Evolutionary conservation across 2,888 invertebrate genomes (phyloP).

Genomic region (Gymnocheta viridis): DNA sequence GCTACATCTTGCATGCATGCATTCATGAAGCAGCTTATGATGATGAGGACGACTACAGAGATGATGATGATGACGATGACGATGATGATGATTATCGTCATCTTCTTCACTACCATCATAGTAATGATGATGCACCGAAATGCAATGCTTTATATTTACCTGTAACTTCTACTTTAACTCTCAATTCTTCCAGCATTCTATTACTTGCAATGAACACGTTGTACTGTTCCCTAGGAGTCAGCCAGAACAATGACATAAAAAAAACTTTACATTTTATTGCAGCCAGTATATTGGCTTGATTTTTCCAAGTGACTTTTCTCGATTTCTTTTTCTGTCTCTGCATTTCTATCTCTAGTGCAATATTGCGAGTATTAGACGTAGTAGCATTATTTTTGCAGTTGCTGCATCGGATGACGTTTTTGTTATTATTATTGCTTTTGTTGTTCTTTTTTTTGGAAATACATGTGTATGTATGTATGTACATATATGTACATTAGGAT

Average conservation of each 20-base stretch:
- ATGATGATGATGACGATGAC: slow-evolving; percentile 38
- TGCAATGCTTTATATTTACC: slow-evolving; percentile 58
- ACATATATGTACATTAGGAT: not conserved
- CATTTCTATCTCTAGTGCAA: not conserved
- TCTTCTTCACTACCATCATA: slow-evolving; percentile 25
- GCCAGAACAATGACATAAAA: slow-evolving; percentile 57
- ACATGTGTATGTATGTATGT: too few species aligned
- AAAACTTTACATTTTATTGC: slow-evolving; percentile 63
- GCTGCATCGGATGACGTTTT: slow-evolving; percentile 54
- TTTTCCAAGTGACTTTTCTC: slow-evolving; percentile 52
- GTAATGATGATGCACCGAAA: slow-evolving; percentile 61
- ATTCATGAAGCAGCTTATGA: slow-evolving; percentile 64
- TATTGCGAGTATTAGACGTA: slow-evolving; percentile 16
- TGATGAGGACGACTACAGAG: slow-evolving; percentile 35
- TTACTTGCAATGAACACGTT: slow-evolving; percentile 49
- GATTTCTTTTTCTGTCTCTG: not conserved
- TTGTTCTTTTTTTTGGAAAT: too few species aligned
- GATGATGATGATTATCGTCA: slow-evolving; percentile 14
- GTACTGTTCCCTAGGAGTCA: slow-evolving; percentile 42
- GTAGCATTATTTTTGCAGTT: slow-evolving; percentile 56
- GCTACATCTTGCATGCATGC: slow-evolving; percentile 68
- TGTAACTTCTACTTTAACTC: slow-evolving; percentile 47
- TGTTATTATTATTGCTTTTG: slow-evolving; percentile 26
- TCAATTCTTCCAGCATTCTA: slow-evolving; percentile 5
- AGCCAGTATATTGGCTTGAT: slow-evolving; percentile 56